These are phyloP conservation scores for Haemorhous mexicanus DNA, from an alignment of 2,113 vertebrate genomes.

Conservation along the genomic window DNA sequence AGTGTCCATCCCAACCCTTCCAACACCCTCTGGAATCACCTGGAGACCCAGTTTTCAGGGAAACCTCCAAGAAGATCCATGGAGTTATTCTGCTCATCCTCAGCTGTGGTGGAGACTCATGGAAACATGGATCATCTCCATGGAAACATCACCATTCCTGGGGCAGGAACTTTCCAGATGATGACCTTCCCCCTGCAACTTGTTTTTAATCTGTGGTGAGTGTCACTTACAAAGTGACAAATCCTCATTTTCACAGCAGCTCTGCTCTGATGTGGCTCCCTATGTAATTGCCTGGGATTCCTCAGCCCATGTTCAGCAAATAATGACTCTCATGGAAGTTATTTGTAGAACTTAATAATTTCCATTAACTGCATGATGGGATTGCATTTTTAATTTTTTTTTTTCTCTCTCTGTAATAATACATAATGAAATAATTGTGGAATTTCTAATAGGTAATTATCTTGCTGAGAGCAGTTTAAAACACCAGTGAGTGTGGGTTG, in stretches of 20 bases:
- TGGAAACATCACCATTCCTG: background rate
- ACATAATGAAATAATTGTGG: constrained; percentile 37
- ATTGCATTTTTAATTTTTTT: background rate
- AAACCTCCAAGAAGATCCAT: background rate
- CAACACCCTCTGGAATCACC: background rate
- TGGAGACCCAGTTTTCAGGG: background rate
- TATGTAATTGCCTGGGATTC: constrained; percentile 15
- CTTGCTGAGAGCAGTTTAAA: background rate
- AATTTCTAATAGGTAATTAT: constrained; percentile 36
- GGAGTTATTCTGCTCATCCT: background rate
- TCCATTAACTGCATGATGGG: constrained; percentile 10
- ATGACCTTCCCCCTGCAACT: background rate
- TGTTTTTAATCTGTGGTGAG: background rate
- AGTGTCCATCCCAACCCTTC: background rate
- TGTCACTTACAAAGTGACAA: background rate
- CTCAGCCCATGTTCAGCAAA: constrained; percentile 17
- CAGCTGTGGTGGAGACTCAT: background rate
- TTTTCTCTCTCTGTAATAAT: background rate
- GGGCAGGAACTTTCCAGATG: background rate
- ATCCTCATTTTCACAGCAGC: background rate
- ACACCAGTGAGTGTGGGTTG: background rate
- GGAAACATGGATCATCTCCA: background rate
- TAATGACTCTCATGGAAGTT: constrained; percentile 28
- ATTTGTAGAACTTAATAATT: constrained; percentile 33
- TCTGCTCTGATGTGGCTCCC: background rate